Percentiles rank a stretch among this genome's conserved stretches.
Evolutionary conservation across 92 coral and sea anemone species (phyloP).

Genomic region (Epizoanthus ramosus): DNA sequence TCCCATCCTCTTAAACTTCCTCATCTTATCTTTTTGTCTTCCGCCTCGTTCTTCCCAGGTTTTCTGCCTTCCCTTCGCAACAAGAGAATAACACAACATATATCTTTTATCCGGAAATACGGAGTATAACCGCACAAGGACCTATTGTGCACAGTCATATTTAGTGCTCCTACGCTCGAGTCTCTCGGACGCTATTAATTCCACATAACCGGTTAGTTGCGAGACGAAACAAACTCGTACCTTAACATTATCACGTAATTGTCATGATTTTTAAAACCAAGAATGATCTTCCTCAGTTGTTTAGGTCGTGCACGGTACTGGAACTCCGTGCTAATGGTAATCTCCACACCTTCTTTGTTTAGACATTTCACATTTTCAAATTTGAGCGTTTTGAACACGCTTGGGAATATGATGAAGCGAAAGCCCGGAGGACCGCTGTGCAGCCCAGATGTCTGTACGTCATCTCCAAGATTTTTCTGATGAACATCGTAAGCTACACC

Average conservation of each 20-base stretch:
- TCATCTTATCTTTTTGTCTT: too few species aligned
- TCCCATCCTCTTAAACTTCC: too few species aligned
- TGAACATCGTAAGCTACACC: slow-evolving; percentile 73
- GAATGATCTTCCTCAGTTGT: slow-evolving; percentile 58
- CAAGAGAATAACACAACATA: too few species aligned
- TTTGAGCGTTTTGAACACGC: slow-evolving; percentile 68
- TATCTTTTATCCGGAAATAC: too few species aligned
- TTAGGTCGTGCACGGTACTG: slow-evolving; percentile 86
- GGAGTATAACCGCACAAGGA: too few species aligned
- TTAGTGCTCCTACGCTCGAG: too few species aligned
- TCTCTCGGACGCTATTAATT: too few species aligned
- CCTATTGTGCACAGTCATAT: too few species aligned
- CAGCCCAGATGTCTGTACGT: slow-evolving; percentile 77
- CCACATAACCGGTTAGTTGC: too few species aligned
- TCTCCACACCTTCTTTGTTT: slow-evolving; percentile 82
- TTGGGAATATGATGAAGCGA: slow-evolving; percentile 82
- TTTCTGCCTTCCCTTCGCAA: too few species aligned
- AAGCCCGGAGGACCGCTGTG: slow-evolving; percentile 88
- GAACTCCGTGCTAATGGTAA: slow-evolving; percentile 66
- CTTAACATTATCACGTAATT: slow-evolving; percentile 68
- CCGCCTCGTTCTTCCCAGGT: too few species aligned
- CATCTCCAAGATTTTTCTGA: slow-evolving; percentile 63
- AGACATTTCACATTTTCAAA: slow-evolving; percentile 65
- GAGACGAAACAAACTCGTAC: too few species aligned
- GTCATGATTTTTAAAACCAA: slow-evolving; percentile 68